These are phyloP conservation scores for Drosophila arawakana DNA, from an alignment of 1,140 invertebrate genomes.

Conservation along the genomic window DNA sequence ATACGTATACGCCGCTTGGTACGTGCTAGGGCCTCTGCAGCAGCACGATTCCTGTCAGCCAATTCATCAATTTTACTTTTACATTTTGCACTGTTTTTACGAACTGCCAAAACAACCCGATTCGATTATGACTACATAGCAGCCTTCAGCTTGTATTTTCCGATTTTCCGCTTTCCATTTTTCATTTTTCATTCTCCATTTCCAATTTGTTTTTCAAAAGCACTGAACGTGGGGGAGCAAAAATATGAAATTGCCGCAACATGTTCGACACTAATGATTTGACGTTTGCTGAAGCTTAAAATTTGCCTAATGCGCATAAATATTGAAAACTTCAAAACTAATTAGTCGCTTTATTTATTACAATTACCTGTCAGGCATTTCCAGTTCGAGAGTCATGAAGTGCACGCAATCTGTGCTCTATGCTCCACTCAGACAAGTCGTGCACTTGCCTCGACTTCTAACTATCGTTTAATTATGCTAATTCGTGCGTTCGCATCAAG, in stretches of 20 bases:
- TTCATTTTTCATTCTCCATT: constrained; percentile 18
- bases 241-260: constrained; percentile 26
- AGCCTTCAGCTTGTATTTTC: not conserved
- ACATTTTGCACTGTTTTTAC: constrained; percentile 32
- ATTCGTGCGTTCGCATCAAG: constrained; percentile 62
- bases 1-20: constrained; percentile 71
- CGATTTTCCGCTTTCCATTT: constrained; percentile 8
- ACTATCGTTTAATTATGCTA: constrained; percentile 64
- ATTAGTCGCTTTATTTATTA: constrained; percentile 79
- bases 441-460: constrained; percentile 40
- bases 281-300: constrained; percentile 29
- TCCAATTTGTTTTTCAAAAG: not conserved
- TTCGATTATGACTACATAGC: constrained; percentile 34
- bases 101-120: constrained; percentile 16
- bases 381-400: constrained; percentile 55
- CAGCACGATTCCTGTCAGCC: constrained; percentile 56
- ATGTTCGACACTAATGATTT: constrained; percentile 32
- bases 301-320: constrained; percentile 72
- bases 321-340: constrained; percentile 66
- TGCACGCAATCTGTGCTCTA: constrained; percentile 18
- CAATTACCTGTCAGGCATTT: constrained; percentile 73
- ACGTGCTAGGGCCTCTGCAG: constrained; percentile 48
- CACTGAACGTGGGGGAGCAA: not conserved
- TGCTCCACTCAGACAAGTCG: constrained; percentile 33
- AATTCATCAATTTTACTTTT: constrained; percentile 74